Conservation (phyloP, 1,140 invertebrate species). For the Neodiprion virginianus region DNA sequence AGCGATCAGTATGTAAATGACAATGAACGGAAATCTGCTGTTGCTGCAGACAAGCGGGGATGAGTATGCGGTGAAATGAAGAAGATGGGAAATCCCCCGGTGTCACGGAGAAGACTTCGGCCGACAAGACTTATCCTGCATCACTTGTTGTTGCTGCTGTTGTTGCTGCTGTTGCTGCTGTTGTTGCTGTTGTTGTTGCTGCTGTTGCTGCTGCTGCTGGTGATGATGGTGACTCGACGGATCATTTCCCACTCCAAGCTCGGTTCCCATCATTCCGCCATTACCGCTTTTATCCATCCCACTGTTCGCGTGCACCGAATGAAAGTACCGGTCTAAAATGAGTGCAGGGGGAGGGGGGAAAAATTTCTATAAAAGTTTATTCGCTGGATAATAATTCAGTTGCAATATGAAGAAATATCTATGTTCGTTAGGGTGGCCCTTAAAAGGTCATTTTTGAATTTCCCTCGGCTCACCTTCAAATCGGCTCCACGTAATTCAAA, state of each 20-base stretch:
- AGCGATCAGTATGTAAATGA: too few species aligned
- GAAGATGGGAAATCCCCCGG: constrained; percentile 36
- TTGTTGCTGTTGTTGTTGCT: constrained; percentile 32
- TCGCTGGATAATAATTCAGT: too few species aligned
- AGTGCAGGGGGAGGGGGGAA: constrained; percentile 6
- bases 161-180: constrained; percentile 37
- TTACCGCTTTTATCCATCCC: constrained; percentile 57
- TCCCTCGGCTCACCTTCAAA: too few species aligned
- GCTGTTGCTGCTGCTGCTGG: constrained; percentile 28
- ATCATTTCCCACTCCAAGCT: constrained; percentile 47
- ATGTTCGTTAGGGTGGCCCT: too few species aligned
- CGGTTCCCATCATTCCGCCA: constrained; percentile 51
- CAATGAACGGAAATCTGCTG: too few species aligned
- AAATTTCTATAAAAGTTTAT: not conserved
- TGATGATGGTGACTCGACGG: constrained; percentile 54
- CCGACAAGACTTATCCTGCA: constrained; percentile 57
- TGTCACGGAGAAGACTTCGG: constrained; percentile 62
- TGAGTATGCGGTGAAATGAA: not conserved
- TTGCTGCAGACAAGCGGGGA: too few species aligned
- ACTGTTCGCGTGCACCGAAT: constrained; percentile 57
- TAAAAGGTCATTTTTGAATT: too few species aligned
- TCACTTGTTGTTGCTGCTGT: constrained; percentile 54
- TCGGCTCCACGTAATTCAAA: too few species aligned
- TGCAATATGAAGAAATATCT: too few species aligned
- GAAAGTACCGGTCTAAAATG: constrained; percentile 58